Percentiles rank a stretch among this genome's conserved stretches.
Evolutionary conservation across 2,888 invertebrate species (phyloP).

Genomic region (Elysia crispata): DNA sequence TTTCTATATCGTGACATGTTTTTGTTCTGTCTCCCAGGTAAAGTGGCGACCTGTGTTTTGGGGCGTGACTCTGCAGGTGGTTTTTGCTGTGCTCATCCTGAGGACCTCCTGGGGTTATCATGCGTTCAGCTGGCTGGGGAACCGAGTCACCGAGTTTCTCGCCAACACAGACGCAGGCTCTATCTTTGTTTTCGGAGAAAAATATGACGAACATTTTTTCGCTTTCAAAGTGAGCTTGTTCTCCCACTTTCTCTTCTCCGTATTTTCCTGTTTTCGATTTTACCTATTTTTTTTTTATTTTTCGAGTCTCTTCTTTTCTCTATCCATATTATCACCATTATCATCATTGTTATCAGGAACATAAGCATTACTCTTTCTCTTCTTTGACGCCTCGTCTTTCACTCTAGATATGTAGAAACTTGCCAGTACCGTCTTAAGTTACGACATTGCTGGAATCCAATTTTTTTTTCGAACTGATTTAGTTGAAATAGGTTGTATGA

Average conservation of each 20-base stretch:
- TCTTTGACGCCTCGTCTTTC: no score
- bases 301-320: background rate
- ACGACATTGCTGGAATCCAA: no score
- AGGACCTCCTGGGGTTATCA: slow-evolving; percentile 77
- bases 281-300: background rate
- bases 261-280: background rate
- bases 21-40: slow-evolving; percentile 67
- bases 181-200: slow-evolving; percentile 88
- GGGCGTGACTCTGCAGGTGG: slow-evolving; percentile 89
- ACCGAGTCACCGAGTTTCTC: slow-evolving; percentile 86
- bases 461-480: no score
- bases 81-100: slow-evolving; percentile 80
- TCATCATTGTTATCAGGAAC: no score
- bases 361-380: no score
- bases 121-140: slow-evolving; percentile 85
- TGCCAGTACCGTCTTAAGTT: no score
- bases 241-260: background rate
- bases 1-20: background rate
- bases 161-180: slow-evolving; percentile 89
- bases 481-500: no score
- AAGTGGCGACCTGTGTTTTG: slow-evolving; percentile 86
- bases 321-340: no score
- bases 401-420: no score
- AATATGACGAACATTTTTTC: slow-evolving; percentile 81
- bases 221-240: slow-evolving; percentile 86